Conservation (phyloP, 2,888 invertebrate species). For the Leptogaster cylindrica region DNA sequence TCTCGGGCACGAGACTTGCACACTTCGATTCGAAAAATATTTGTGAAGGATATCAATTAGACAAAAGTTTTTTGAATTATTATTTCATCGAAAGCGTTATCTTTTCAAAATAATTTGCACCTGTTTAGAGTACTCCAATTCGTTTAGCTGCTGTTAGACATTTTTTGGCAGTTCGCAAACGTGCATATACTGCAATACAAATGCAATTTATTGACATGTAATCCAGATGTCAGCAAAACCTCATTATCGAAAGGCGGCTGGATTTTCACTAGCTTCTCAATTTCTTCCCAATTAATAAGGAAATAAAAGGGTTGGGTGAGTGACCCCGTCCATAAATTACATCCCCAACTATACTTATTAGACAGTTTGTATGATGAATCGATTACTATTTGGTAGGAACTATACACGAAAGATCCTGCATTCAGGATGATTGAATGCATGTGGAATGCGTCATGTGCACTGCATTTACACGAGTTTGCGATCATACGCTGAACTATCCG, state of each 20-base stretch:
- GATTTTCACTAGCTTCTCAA: neutral
- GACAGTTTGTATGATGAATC: constrained; percentile 20
- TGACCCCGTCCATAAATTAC: constrained; percentile 31
- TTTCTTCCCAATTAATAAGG: constrained; percentile 13
- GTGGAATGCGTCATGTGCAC: constrained; percentile 6
- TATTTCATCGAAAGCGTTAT: too few relatives aligned
- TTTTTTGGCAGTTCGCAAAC: too few relatives aligned
- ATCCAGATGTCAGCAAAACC: too few relatives aligned
- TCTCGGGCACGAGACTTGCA: constrained; percentile 46
- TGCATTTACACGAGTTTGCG: neutral
- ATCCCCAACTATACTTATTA: constrained; percentile 17
- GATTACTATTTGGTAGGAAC: constrained; percentile 24
- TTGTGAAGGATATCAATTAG: too few relatives aligned
- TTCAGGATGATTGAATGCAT: constrained; percentile 3
- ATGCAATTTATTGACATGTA: too few relatives aligned
- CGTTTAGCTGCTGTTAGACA: neutral
- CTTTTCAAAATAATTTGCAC: too few relatives aligned
- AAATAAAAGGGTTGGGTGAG: neutral
- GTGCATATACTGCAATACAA: too few relatives aligned
- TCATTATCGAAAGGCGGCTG: too few relatives aligned
- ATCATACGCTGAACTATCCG: too few relatives aligned
- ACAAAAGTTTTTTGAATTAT: too few relatives aligned
- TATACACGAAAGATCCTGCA: constrained; percentile 17
- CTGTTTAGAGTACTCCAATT: too few relatives aligned
- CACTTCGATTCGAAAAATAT: too few relatives aligned